These are phyloP conservation scores for Corythornis madagascariensis DNA, from an alignment of 2,113 vertebrate species.

Conservation along the genomic window DNA sequence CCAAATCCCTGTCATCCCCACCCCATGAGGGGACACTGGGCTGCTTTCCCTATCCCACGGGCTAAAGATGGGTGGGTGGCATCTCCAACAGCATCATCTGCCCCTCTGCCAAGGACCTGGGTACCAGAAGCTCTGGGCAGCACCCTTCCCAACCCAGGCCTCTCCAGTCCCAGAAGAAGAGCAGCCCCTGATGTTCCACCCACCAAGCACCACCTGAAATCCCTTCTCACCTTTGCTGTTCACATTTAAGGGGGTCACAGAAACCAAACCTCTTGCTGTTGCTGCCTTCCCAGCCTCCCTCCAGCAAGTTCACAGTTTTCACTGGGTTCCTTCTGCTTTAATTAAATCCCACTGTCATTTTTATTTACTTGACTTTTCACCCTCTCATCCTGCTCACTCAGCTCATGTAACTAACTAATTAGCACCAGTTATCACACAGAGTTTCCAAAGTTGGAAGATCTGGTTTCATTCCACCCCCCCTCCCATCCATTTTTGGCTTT, in stretches of 20 bases:
- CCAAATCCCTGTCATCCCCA: rapidly evolving
- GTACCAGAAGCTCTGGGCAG: background rate
- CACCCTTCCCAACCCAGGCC: background rate
- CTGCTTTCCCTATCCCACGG: background rate
- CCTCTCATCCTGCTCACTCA: no score
- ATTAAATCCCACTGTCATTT: no score
- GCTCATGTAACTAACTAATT: no score
- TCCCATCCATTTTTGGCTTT: background rate
- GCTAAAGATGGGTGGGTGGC: background rate
- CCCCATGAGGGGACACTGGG: background rate
- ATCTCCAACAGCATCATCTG: background rate
- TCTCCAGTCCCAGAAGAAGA: rapidly evolving
- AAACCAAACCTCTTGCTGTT: no score
- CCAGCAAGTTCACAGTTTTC: no score
- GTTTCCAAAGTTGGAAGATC: no score
- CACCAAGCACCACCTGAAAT: background rate
- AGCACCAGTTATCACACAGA: no score
- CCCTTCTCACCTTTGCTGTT: background rate
- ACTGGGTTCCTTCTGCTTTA: no score
- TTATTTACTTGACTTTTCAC: no score
- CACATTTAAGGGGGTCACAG: no score
- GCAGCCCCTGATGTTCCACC: background rate
- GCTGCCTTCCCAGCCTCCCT: no score
- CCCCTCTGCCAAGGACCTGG: background rate
- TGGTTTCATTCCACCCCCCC: no score